phyloP scores from a whole-genome alignment of 2,888 invertebrate genomes.

The Odontomyia ornata region DNA sequence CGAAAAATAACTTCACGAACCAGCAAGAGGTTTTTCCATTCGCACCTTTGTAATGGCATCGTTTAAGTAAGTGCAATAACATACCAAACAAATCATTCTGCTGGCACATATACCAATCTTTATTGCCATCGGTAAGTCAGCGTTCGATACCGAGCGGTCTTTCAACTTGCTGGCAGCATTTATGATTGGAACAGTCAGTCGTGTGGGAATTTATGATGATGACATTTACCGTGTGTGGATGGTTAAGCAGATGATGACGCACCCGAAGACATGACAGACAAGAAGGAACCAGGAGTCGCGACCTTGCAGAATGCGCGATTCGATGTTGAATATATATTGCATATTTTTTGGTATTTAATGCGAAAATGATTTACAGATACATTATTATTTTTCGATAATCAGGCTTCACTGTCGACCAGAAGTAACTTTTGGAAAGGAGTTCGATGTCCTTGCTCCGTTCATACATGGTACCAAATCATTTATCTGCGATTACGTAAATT shows the following conservation, averaged over 20 bases:
- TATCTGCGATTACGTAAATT: too few relatives aligned
- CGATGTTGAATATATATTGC: too few relatives aligned
- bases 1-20: not conserved
- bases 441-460: too few relatives aligned
- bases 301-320: not conserved
- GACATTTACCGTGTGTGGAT: slow-evolving; percentile 4
- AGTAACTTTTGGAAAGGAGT: too few relatives aligned
- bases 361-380: too few relatives aligned
- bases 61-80: slow-evolving; percentile 33
- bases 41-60: slow-evolving; percentile 14
- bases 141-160: not conserved
- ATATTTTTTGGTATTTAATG: too few relatives aligned
- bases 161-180: not conserved
- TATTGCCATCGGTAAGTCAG: slow-evolving; percentile 17
- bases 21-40: not conserved
- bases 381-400: too few relatives aligned
- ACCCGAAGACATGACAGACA: not conserved
- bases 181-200: slow-evolving; percentile 5
- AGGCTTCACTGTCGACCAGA: too few relatives aligned
- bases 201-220: slow-evolving; percentile 18
- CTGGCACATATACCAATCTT: slow-evolving; percentile 35
- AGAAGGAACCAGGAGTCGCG: slow-evolving; percentile 24
- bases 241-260: slow-evolving; percentile 5
- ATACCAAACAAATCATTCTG: slow-evolving; percentile 33
- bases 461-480: too few relatives aligned